A percentile compares a stretch with the other conserved stretches of the same genome.
phyloP scores from a whole-genome alignment of 2,888 invertebrate genomes.

The Sarcophaga rosellei region DNA sequence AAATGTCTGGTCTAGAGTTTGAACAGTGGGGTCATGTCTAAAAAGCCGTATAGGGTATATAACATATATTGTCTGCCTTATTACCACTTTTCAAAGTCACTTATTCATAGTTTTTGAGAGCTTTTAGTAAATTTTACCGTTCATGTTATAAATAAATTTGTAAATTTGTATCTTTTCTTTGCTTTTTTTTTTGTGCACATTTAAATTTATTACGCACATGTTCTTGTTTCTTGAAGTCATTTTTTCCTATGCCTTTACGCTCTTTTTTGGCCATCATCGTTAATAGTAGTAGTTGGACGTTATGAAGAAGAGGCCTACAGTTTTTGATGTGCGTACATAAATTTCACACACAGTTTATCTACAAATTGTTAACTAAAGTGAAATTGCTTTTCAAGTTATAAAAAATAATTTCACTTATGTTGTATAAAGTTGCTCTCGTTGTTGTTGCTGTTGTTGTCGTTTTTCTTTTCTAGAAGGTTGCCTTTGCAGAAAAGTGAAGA shows the following conservation, averaged over 20 bases:
- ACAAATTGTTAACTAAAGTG: constrained; percentile 46
- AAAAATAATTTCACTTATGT: constrained; percentile 21
- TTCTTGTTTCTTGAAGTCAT: background rate
- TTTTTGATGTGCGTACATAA: constrained; percentile 28
- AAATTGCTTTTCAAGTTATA: constrained; percentile 15
- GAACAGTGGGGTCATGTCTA: too few relatives aligned
- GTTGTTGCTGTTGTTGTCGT: too few relatives aligned
- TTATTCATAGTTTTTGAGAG: too few relatives aligned
- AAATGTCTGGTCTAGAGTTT: too few relatives aligned
- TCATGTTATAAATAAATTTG: constrained; percentile 45
- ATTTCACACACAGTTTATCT: constrained; percentile 18
- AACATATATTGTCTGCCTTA: too few relatives aligned
- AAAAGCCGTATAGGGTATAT: too few relatives aligned
- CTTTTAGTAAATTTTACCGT: background rate
- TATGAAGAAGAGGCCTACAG: constrained; percentile 17
- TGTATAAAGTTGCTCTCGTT: too few relatives aligned
- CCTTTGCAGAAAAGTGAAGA: too few relatives aligned
- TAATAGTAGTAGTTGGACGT: constrained; percentile 3
- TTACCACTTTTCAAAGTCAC: too few relatives aligned
- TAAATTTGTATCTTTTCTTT: background rate
- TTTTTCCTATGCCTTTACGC: background rate
- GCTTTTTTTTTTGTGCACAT: background rate
- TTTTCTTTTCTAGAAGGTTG: too few relatives aligned
- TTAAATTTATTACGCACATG: constrained; percentile 40
- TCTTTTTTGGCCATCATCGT: background rate